Percentiles rank a stretch among this genome's conserved stretches.
These are phyloP conservation scores for Parotocinclus haroldoi DNA, from an alignment of 2,797 vertebrate species.

Conservation along the genomic window DNA sequence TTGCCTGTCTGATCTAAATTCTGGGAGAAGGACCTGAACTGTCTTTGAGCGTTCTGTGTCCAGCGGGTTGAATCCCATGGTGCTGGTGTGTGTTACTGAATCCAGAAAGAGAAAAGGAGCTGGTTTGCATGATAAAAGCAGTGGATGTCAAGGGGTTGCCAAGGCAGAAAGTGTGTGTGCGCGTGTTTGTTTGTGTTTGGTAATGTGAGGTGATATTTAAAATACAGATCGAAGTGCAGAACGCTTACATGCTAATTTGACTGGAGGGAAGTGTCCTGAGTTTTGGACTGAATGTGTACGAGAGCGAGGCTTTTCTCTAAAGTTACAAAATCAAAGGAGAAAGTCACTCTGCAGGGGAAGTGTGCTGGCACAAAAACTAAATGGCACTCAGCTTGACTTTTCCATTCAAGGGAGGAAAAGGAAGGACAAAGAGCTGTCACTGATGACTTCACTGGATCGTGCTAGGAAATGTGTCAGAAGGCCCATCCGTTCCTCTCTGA, in stretches of 20 bases:
- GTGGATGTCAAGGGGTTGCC: constrained; percentile 50
- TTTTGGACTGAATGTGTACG: too few relatives aligned
- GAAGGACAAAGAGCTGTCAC: constrained; percentile 33
- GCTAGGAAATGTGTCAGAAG: constrained; percentile 29
- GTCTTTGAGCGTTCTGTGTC: constrained; percentile 4
- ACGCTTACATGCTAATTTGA: constrained; percentile 2
- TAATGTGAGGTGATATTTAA: constrained; percentile 17
- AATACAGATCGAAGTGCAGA: not conserved
- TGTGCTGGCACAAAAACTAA: constrained; percentile 39
- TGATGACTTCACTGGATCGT: constrained; percentile 13
- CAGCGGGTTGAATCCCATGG: constrained; percentile 14
- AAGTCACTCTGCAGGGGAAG: constrained; percentile 42
- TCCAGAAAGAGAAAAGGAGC: constrained; percentile 37
- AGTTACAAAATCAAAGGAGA: constrained; percentile 26
- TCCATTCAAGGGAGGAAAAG: constrained; percentile 47
- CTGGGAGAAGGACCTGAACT: not conserved
- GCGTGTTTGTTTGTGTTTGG: constrained; percentile 17
- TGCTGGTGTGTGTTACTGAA: constrained; percentile 22
- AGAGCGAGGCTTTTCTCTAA: constrained; percentile 21
- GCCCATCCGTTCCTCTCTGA: constrained; percentile 18
- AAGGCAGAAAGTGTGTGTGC: constrained; percentile 42
- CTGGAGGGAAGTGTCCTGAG: constrained; percentile 4
- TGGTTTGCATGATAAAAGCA: constrained; percentile 60
- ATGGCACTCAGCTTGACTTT: constrained; percentile 36
- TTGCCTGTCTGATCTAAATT: constrained; percentile 3